phyloP scores from a whole-genome alignment of 2,888 invertebrate genomes.

The Zygaena filipendulae region DNA sequence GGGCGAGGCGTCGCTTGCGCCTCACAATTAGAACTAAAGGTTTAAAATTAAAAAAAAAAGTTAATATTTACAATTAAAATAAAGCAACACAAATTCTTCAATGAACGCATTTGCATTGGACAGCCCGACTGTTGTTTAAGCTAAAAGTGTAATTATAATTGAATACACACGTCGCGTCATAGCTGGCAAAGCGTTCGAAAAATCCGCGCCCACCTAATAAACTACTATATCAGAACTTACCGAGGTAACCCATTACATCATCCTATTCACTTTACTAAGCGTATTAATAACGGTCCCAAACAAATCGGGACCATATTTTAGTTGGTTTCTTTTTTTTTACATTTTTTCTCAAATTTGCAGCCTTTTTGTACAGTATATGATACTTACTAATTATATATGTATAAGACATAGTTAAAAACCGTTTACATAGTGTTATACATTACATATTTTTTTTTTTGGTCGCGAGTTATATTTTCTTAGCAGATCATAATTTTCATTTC shows the following conservation, averaged over 20 bases:
- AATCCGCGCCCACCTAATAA: conserved; percentile 28
- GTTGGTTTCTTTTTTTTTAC: conserved; percentile 61
- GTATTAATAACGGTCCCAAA: conserved; percentile 57
- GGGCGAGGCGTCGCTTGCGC: conserved; percentile 19
- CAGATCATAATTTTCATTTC: conserved; percentile 12
- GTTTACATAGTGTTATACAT: too few species aligned
- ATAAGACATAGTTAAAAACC: conserved; percentile 63
- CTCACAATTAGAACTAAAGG: conserved; percentile 17
- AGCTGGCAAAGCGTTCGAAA: conserved; percentile 28
- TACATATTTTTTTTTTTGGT: conserved; percentile 47
- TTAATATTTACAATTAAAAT: conserved; percentile 45
- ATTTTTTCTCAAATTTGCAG: conserved; percentile 55
- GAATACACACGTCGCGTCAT: too few species aligned
- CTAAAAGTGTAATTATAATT: conserved; percentile 22
- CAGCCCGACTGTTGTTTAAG: conserved; percentile 27
- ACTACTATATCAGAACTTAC: conserved; percentile 51
- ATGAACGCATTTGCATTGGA: conserved; percentile 23
- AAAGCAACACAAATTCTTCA: conserved; percentile 21
- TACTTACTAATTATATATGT: conserved; percentile 60
- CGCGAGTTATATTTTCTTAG: conserved; percentile 29
- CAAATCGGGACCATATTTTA: conserved; percentile 46
- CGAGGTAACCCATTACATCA: conserved; percentile 43
- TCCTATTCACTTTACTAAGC: conserved; percentile 63
- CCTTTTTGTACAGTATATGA: conserved; percentile 65
- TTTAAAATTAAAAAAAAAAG: conserved; percentile 27